These are phyloP conservation scores for Pomacea maculata DNA, from an alignment of 1,140 invertebrate species.

Conservation along the genomic window DNA sequence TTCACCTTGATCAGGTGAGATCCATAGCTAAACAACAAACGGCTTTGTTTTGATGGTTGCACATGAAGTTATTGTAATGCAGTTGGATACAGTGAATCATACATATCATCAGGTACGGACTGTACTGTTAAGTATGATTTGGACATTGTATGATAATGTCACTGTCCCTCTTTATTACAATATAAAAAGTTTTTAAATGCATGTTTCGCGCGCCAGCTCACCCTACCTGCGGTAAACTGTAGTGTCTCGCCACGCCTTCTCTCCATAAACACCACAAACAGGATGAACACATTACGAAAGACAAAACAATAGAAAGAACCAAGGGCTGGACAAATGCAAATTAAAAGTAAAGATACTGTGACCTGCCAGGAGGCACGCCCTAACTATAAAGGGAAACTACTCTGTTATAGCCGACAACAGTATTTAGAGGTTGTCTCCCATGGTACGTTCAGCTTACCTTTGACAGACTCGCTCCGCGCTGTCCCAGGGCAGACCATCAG, in stretches of 20 bases:
- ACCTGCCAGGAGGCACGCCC: not conserved
- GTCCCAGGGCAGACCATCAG: slow-evolving; percentile 6
- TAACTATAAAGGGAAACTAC: not conserved
- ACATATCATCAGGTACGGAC: too few relatives aligned
- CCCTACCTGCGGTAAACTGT: too few relatives aligned
- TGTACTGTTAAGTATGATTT: too few relatives aligned
- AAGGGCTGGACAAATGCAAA: too few relatives aligned
- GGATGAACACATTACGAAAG: not conserved
- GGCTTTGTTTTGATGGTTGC: too few relatives aligned
- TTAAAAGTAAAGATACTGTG: not conserved
- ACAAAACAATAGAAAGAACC: not conserved
- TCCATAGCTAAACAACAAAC: slow-evolving; percentile 20
- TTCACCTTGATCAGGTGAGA: slow-evolving; percentile 20
- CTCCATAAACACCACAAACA: not conserved
- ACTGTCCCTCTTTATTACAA: too few relatives aligned
- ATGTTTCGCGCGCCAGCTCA: too few relatives aligned
- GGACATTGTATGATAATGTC: too few relatives aligned
- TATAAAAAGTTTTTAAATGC: too few relatives aligned
- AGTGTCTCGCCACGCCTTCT: not conserved
- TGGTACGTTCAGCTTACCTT: not conserved
- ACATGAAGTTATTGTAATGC: too few relatives aligned
- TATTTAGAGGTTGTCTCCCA: too few relatives aligned
- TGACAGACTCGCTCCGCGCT: slow-evolving; percentile 7
- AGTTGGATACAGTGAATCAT: too few relatives aligned
- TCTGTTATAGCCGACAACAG: not conserved